Conservation (phyloP, 2,888 invertebrate genomes). For the Drosophila cognata region DNA sequence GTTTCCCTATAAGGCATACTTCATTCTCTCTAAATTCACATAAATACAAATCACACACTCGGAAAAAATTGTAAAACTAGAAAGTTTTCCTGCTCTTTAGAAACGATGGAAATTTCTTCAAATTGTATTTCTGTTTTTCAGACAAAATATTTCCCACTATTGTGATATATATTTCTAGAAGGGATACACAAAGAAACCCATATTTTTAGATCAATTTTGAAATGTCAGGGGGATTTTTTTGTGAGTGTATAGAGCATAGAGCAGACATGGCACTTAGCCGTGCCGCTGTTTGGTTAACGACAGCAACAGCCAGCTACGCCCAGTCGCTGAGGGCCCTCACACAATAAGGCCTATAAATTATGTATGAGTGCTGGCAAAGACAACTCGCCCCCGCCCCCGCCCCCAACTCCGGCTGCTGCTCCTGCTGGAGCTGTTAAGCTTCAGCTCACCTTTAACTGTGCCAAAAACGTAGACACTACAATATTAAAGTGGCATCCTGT, state of each 20-base stretch:
- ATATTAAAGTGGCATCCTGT: slow-evolving; percentile 56
- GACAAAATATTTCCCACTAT: not conserved
- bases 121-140: not conserved
- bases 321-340: slow-evolving; percentile 51
- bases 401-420: slow-evolving; percentile 5
- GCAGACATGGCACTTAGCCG: slow-evolving; percentile 65
- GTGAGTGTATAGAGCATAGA: not conserved
- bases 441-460: slow-evolving; percentile 39
- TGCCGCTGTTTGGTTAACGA: slow-evolving; percentile 70
- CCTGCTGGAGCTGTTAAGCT: slow-evolving; percentile 9
- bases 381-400: slow-evolving; percentile 11
- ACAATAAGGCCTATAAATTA: slow-evolving; percentile 69
- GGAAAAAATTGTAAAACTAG: not conserved
- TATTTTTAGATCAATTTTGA: not conserved
- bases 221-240: not conserved
- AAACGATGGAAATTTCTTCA: not conserved
- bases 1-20: slow-evolving; percentile 5
- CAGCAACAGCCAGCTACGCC: slow-evolving; percentile 50
- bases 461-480: slow-evolving; percentile 58
- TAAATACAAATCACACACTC: not conserved
- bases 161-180: not conserved
- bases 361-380: slow-evolving; percentile 63
- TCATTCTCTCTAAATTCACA: not conserved
- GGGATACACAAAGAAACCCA: not conserved
- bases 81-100: not conserved